Percentiles rank a stretch among this genome's conserved stretches.
phyloP scores from a whole-genome alignment of 1,140 invertebrate genomes.

The Heterodera schachtii region DNA sequence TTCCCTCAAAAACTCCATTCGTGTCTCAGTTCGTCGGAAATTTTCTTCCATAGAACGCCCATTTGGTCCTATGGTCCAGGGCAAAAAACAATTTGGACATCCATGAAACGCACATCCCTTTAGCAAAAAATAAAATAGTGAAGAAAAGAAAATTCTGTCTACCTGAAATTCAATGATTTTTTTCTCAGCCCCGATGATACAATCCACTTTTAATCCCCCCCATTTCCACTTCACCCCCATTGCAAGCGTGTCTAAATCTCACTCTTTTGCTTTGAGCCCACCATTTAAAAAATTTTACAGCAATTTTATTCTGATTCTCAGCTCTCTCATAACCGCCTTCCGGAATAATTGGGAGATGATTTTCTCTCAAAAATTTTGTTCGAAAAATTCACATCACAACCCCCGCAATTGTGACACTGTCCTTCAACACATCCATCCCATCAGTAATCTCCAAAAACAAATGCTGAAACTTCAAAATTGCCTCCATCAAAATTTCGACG shows the following conservation, averaged over 20 bases:
- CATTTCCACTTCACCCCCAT: background rate
- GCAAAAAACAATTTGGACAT: background rate
- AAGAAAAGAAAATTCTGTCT: too few species aligned
- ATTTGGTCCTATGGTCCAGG: background rate
- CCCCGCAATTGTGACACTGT: background rate
- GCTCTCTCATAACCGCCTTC: too few species aligned
- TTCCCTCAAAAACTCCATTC: background rate
- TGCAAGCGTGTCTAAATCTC: background rate
- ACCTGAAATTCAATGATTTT: background rate
- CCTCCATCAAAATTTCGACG: too few species aligned
- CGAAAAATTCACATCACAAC: background rate
- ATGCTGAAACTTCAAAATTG: too few species aligned
- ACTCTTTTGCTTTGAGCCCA: background rate
- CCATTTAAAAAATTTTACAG: conserved; percentile 7
- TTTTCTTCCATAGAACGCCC: background rate
- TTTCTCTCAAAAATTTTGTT: background rate
- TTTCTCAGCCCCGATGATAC: background rate
- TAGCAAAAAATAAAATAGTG: too few species aligned
- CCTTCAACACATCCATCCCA: background rate
- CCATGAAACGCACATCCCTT: conserved; percentile 13
- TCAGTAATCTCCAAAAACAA: background rate
- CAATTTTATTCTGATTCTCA: background rate
- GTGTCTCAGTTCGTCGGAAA: background rate
- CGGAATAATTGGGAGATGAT: background rate
- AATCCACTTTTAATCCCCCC: background rate